Base-by-base conservation (phyloP, 2,797 vertebrate species). In the Sebastolobus altivelis region DNA sequence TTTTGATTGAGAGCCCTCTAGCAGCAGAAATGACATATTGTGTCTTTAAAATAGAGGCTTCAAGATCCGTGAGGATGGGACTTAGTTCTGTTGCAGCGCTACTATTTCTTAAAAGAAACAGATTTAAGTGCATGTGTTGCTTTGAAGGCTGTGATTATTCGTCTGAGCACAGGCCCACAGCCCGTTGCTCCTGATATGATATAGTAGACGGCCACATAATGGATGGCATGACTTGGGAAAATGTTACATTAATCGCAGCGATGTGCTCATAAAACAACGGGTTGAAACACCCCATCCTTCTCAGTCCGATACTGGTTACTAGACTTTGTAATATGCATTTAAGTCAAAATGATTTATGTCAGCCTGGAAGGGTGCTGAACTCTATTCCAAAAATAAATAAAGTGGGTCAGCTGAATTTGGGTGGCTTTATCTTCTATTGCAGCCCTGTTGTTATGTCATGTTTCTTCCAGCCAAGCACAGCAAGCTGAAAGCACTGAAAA, bases 341-440 rank as follows among this genome's bases (percentile, higher is more conserved):
- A 52, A 79, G 62, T 58, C 37, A 62, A 29, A 59, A 71, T 73
- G 18, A 86, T 82, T 79, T 33, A 82, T 70, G 43, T 73, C 56
- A 27, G 71, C 33, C 40, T 65, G 25, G 16, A 62, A 49, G 35
- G 65, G 20, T 60, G 20, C 35, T 67, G 55, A 77, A 65, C 58
- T 59, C 61, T 65, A 43, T 46, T 70, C 55, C 46, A 54, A 68
- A 72, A 77, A 77, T 75, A 60, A 76, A 82, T 69, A 40, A 70
- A 75, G 60, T 59, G 60, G 77, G 18, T 56, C 31, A 56, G 63
- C 69, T 77, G 55, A 73, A 31, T 52, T 31, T 70, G 31, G 59
- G 65, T 35, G 38, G 56, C 49, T 65, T 79, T 68, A 65, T 85
- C 62, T 82, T 20, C 72, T 10, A n/a, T 18, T 52, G 61, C 71